Conservation (phyloP, 2,113 vertebrate genomes). For the Marmota flaviventris region DNA sequence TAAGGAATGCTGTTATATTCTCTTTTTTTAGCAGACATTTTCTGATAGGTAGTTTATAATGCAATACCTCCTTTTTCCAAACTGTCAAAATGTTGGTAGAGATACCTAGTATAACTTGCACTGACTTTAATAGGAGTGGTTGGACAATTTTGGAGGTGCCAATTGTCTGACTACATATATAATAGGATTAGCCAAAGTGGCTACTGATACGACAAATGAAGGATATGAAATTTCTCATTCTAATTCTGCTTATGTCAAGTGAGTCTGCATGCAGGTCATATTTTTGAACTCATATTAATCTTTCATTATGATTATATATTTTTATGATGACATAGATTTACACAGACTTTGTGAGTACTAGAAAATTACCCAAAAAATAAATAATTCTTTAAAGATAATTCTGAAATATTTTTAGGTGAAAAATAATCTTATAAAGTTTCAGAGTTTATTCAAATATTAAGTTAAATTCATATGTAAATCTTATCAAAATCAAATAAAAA, state of each 20-base stretch:
- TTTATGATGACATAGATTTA: neutral
- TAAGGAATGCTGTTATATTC: constrained; percentile 63
- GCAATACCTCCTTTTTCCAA: constrained; percentile 43
- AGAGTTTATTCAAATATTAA: neutral
- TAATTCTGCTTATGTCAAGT: neutral
- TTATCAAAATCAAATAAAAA: neutral
- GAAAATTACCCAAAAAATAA: neutral
- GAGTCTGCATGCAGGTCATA: neutral
- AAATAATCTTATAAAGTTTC: neutral
- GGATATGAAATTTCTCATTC: neutral
- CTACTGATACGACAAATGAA: neutral
- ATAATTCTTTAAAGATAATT: neutral
- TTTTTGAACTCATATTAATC: neutral
- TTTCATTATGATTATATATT: neutral
- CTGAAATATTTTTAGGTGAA: neutral
- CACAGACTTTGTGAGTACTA: neutral
- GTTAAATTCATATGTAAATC: neutral
- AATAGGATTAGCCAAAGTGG: neutral
- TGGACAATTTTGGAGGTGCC: neutral
- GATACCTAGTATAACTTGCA: neutral
- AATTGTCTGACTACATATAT: neutral
- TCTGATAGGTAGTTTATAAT: constrained; percentile 31
- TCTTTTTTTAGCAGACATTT: constrained; percentile 30
- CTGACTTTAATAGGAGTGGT: neutral
- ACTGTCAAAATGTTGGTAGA: constrained; percentile 33